phyloP scores from a whole-genome alignment of 2,113 vertebrate species.

The Notothenia rossii region DNA sequence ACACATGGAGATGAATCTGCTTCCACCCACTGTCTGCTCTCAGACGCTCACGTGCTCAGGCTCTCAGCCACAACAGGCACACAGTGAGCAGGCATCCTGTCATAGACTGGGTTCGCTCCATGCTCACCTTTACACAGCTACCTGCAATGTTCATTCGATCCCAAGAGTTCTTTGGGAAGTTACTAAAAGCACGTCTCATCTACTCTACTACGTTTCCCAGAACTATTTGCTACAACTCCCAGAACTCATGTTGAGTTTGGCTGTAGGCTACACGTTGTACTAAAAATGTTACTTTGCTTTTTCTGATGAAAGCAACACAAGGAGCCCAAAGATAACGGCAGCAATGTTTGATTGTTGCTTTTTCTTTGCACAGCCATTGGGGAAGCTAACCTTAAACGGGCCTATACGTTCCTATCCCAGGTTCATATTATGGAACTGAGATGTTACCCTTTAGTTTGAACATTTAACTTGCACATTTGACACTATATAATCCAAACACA shows the following conservation, averaged over 20 bases:
- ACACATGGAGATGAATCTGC: conserved; percentile 67
- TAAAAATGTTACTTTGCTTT: not conserved
- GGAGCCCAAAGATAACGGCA: not conserved
- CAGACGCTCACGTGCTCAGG: conserved; percentile 37
- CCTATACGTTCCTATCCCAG: too few species aligned
- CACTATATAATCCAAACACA: not conserved
- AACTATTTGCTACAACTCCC: not conserved
- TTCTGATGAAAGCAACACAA: not conserved
- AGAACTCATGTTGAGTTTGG: conserved; percentile 17
- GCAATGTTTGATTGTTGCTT: not conserved
- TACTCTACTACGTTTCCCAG: conserved; percentile 5
- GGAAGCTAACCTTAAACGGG: not conserved
- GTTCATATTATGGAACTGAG: too few species aligned
- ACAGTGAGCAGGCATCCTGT: not conserved
- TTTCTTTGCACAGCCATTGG: not conserved
- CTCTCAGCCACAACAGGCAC: conserved; percentile 23
- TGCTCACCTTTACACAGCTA: not conserved
- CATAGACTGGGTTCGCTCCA: conserved; percentile 11
- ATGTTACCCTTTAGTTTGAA: too few species aligned
- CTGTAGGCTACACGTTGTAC: not conserved
- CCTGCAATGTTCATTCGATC: not conserved
- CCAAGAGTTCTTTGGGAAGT: not conserved
- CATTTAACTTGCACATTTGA: not conserved
- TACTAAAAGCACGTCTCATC: not conserved
- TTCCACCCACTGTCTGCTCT: conserved; percentile 54